Percentiles rank a stretch among this genome's conserved stretches.
Evolutionary conservation across 2,888 invertebrate species (phyloP).

Genomic region (Synanthedon formicaeformis): DNA sequence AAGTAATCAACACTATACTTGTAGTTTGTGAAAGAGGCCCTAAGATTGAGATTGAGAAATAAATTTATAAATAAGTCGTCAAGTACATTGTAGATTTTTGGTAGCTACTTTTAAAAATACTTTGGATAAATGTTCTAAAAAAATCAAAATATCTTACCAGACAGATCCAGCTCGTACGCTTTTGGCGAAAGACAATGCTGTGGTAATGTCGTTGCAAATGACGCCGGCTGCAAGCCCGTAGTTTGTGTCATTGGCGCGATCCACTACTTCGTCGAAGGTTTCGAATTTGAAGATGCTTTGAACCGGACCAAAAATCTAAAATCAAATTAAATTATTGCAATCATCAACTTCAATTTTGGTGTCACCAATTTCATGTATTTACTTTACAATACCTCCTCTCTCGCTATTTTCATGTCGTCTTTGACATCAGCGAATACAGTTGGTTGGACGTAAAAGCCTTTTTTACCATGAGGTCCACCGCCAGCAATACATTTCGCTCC

Average conservation of each 20-base stretch:
- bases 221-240: conserved; percentile 91
- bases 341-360: no score
- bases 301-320: conserved; percentile 92
- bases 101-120: not conserved
- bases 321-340: no score
- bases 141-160: conserved; percentile 63
- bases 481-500: conserved; percentile 86
- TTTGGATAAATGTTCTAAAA: not conserved
- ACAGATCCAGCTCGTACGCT: conserved; percentile 85
- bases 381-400: conserved; percentile 74
- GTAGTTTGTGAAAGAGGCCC: no score
- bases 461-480: conserved; percentile 75
- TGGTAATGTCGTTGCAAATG: conserved; percentile 85
- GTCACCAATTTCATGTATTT: conserved; percentile 3
- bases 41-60: no score
- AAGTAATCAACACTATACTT: no score
- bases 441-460: conserved; percentile 83
- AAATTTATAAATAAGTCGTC: no score
- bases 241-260: conserved; percentile 83
- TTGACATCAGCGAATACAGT: conserved; percentile 83
- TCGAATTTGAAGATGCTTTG: conserved; percentile 89
- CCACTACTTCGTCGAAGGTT: conserved; percentile 83
- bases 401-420: conserved; percentile 83
- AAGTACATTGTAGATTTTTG: not conserved
- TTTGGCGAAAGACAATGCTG: conserved; percentile 82